Percentiles rank a stretch among this genome's conserved stretches.
Evolutionary conservation across 2,113 vertebrate genomes (phyloP).

Genomic region (Hypomesus transpacificus): DNA sequence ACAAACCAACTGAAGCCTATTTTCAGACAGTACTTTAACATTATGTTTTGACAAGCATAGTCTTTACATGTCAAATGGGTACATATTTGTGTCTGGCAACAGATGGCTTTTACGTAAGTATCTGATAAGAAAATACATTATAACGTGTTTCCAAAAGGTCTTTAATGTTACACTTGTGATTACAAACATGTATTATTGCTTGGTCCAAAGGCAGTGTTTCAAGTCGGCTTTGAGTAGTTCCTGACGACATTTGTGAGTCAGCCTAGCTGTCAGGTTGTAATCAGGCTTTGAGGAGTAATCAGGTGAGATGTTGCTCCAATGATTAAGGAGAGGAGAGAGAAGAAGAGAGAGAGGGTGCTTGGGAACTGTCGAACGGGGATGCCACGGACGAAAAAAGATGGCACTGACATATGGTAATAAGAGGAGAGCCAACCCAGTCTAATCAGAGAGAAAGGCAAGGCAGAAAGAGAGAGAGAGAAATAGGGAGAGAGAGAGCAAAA

Average conservation of each 20-base stretch:
- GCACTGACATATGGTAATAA: slow-evolving; percentile 74
- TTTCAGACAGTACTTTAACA: no score
- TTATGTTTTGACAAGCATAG: no score
- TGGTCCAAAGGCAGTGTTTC: neutral
- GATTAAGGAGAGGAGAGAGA: slow-evolving; percentile 75
- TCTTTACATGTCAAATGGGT: no score
- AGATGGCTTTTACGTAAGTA: no score
- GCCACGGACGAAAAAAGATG: slow-evolving; percentile 56
- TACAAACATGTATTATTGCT: neutral
- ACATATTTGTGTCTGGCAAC: no score
- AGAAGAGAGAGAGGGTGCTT: slow-evolving; percentile 56
- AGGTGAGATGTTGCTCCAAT: slow-evolving; percentile 80
- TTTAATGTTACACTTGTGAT: no score
- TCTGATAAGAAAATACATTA: no score
- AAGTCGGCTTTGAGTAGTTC: slow-evolving; percentile 51
- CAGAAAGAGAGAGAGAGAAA: neutral
- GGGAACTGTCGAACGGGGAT: slow-evolving; percentile 26
- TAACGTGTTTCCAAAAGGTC: no score
- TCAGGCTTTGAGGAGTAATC: slow-evolving; percentile 82
- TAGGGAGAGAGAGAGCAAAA: neutral
- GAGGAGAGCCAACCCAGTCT: slow-evolving; percentile 71
- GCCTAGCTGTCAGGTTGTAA: slow-evolving; percentile 74
- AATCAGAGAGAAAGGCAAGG: slow-evolving; percentile 72
- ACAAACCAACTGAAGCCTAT: neutral
- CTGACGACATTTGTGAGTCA: slow-evolving; percentile 75